Base-by-base conservation (phyloP, 2,797 vertebrate genomes). In the Scyliorhinus canicula region DNA sequence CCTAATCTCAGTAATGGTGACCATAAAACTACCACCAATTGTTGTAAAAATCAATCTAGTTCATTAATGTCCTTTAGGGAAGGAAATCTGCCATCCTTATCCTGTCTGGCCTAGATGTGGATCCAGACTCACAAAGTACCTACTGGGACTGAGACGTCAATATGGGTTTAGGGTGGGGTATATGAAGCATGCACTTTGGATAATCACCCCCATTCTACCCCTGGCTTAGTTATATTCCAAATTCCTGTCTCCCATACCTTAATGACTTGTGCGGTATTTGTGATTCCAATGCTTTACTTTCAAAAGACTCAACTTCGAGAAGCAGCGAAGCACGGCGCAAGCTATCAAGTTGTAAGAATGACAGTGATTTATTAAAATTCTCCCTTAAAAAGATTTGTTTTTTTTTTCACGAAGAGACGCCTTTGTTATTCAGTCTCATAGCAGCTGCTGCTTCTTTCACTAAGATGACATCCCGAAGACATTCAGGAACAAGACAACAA, bases 351-450 rank as follows among this genome's bases (percentile, higher is more conserved):
- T 47, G 79, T 82, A 82, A 47, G 77, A 1, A 21, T 82, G 79
- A 82, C 79, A 82, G 79, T 82, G 79, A 82, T 82, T 82, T 47
- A 82, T 82, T 82, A 82, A 82, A 82, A 82, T 82, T 8, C 79
- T 82, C 19, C 24, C 44, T 9, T 1, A 47, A 82, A 82, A 47
- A 79, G 1, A 44, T 44, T 16, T 21, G n/a, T 82, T 47, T 26
- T 82, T 21, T 47, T 26, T 7, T 60, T 14, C 14, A 40, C 0
- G 24, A 82, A 47, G 5, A 24, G 24, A 82, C 4, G 40, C 24
- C 79, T 82, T 82, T 82, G 79, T 82, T 44, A 82, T 47, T 82
- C 79, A 82, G 79, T 82, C 44, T 82, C 79, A 79, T 0, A 82
- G 79, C 79, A 82, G 79, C 79, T 47, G 79, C 79, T 47, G 79